Base-by-base conservation (phyloP, 37 sponge, comb jelly and placozoan genomes). In the Bolinopsis microptera region DNA sequence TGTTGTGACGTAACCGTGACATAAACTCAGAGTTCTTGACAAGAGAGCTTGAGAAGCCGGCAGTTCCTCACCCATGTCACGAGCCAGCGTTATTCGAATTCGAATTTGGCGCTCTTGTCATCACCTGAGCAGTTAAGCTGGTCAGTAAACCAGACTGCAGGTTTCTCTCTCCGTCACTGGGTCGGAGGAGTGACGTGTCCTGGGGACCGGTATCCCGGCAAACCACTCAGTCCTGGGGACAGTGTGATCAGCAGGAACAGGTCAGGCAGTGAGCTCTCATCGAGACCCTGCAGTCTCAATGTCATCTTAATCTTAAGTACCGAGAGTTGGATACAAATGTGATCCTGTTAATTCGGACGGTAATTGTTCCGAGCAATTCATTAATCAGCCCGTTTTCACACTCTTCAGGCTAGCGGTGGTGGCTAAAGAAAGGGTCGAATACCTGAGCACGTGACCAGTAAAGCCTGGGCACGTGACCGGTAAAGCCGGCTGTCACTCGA, bases 31-130 rank as follows among this genome's bases (percentile, higher is more conserved):
- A 13, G 61, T 13, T 48, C 61, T n/a, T n/a, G 13, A 48, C 61
- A 48, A 18, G 61, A 48, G 61, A 5, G n/a, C n/a, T n/a, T 18
- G 61, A 13, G 61, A 48, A 48, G 61, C 61, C 61, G 13, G 61
- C 13, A n/a, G n/a, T n/a, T n/a, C n/a, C n/a, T n/a, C n/a, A n/a
- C n/a, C n/a, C n/a, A 5, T 48, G 61, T 13, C 13, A 48, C 61
- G 61, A 48, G 61, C 61, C 13, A 5, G 61, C 61, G n/a, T n/a
- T n/a, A 48, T 77, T 77, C 33, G 35, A 77, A 32, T 77, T 77
- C 33, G 80, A 77, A 77, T 77, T 77, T 77, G 80, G 80, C 80
- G 80, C 80, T 32, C 80, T 77, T 77, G 80, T 77, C 80, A 77
- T 32, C 61, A 48, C 61, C 61, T 48, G 61, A 13, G 13, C 61